Conservation (phyloP, 1,140 invertebrate genomes). For the Hormaphis cornu region DNA sequence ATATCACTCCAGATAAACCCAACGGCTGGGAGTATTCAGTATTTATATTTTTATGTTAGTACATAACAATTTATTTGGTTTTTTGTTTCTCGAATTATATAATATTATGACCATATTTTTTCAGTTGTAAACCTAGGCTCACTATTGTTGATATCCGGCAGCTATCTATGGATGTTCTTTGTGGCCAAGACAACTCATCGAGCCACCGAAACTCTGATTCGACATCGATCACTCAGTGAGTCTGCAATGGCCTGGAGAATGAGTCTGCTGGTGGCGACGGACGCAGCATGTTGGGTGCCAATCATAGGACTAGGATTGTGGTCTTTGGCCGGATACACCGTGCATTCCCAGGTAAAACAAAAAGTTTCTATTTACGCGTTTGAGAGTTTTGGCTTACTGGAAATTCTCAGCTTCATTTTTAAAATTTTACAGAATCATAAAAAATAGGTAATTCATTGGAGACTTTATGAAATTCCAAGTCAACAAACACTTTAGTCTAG, state of each 20-base stretch:
- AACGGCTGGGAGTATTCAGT: slow-evolving; percentile 55
- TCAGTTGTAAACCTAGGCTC: slow-evolving; percentile 47
- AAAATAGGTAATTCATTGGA: too few species aligned
- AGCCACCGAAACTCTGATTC: slow-evolving; percentile 40
- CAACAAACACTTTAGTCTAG: too few species aligned
- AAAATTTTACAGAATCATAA: too few species aligned
- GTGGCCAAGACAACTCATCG: slow-evolving; percentile 46
- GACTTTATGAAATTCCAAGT: too few species aligned
- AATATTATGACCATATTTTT: neutral
- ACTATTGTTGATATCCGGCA: slow-evolving; percentile 47
- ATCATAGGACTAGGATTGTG: slow-evolving; percentile 47
- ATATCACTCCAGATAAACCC: slow-evolving; percentile 48
- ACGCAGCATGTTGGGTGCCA: slow-evolving; percentile 51
- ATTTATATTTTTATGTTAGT: slow-evolving; percentile 48
- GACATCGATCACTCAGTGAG: slow-evolving; percentile 41
- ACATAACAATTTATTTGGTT: neutral
- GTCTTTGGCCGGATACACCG: slow-evolving; percentile 44
- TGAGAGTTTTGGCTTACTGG: neutral
- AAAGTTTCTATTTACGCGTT: neutral
- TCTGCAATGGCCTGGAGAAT: slow-evolving; percentile 49
- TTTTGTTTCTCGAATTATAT: neutral
- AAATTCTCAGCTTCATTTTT: too few species aligned
- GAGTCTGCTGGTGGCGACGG: slow-evolving; percentile 50
- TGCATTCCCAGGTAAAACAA: slow-evolving; percentile 45
- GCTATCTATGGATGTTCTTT: slow-evolving; percentile 51